Evolutionary conservation across 1,140 invertebrate genomes (phyloP).

Genomic region (Propsilocerus akamusi): DNA sequence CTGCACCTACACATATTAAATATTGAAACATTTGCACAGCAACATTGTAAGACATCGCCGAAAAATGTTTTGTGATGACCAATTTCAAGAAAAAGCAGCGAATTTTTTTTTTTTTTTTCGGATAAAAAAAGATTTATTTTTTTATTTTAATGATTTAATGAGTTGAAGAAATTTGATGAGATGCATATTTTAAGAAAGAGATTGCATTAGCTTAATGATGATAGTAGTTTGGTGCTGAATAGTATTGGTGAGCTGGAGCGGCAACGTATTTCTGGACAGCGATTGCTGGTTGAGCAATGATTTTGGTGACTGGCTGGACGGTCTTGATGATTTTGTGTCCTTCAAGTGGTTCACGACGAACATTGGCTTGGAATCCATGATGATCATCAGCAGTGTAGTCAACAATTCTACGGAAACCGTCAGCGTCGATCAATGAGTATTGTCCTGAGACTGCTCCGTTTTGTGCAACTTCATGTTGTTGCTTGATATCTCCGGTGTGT

Average conservation of each 20-base stretch:
- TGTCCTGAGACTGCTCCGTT: conserved; percentile 32
- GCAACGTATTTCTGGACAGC: conserved; percentile 14
- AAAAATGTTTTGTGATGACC: too few relatives aligned
- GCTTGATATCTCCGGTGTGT: conserved; percentile 31
- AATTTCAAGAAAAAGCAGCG: too few relatives aligned
- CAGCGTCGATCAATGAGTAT: conserved; percentile 36
- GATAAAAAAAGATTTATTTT: too few relatives aligned
- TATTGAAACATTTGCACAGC: too few relatives aligned
- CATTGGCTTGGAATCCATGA: conserved; percentile 17
- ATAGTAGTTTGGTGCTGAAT: neutral
- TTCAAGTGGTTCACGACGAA: conserved; percentile 17
- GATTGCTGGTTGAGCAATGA: conserved; percentile 26
- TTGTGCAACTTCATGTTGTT: conserved; percentile 30
- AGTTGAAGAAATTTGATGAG: neutral
- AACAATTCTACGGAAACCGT: conserved; percentile 35
- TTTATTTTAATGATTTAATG: too few relatives aligned
- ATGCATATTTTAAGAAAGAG: neutral
- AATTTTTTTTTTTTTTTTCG: too few relatives aligned
- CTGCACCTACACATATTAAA: too few relatives aligned
- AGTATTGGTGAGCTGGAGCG: conserved; percentile 10
- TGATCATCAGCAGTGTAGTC: conserved; percentile 32
- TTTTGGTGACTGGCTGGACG: conserved; percentile 14
- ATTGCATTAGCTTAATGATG: too few relatives aligned
- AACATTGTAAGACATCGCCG: too few relatives aligned
- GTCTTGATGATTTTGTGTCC: conserved; percentile 12